These are phyloP conservation scores for Tenebrio molitor DNA, from an alignment of 1,140 invertebrate genomes.

Conservation along the genomic window DNA sequence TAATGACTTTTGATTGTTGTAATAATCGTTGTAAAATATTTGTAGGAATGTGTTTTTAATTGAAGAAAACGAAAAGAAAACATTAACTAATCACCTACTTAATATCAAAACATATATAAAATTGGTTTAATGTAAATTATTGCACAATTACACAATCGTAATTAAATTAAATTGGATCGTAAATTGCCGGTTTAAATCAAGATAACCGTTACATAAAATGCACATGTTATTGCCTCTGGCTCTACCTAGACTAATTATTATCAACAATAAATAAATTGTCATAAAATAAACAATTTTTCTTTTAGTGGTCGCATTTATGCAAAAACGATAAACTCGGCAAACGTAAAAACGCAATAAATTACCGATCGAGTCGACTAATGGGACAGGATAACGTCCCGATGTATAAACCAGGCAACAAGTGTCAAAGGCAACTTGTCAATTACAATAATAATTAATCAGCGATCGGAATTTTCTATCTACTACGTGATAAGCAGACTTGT, in stretches of 20 bases:
- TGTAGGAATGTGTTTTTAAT: too few relatives aligned
- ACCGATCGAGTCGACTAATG: too few relatives aligned
- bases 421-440: too few relatives aligned
- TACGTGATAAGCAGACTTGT: too few relatives aligned
- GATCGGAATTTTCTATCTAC: too few relatives aligned
- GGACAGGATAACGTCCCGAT: too few relatives aligned
- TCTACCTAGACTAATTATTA: slow-evolving; percentile 8
- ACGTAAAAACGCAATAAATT: too few relatives aligned
- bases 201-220: slow-evolving; percentile 32
- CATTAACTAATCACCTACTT: not conserved
- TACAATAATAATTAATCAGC: too few relatives aligned
- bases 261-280: slow-evolving; percentile 4
- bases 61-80: not conserved
- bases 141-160: slow-evolving; percentile 28
- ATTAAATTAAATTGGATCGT: slow-evolving; percentile 36
- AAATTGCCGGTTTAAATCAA: slow-evolving; percentile 33
- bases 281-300: not conserved
- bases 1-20: not conserved
- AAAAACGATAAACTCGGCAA: too few relatives aligned
- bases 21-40: not conserved
- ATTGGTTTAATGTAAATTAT: slow-evolving; percentile 33
- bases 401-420: too few relatives aligned
- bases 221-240: slow-evolving; percentile 1
- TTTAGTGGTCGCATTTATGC: too few relatives aligned
- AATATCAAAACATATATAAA: slow-evolving; percentile 27